A percentile compares a stretch with the other conserved stretches of the same genome.
These are phyloP conservation scores for Heliconius ethilla DNA, from an alignment of 2,888 invertebrate species.

Conservation along the genomic window DNA sequence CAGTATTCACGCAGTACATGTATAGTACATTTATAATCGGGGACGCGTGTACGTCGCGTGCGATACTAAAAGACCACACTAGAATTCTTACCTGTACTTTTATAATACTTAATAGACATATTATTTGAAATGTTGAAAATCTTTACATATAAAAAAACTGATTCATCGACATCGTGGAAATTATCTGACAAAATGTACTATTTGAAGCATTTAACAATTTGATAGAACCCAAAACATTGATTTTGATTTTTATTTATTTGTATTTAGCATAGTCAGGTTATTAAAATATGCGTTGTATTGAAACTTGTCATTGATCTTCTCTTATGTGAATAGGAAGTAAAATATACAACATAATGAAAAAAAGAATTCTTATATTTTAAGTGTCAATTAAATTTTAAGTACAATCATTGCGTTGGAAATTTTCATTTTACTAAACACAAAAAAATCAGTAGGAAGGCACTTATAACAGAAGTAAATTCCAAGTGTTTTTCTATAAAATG, in stretches of 20 bases:
- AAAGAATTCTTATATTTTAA: not conserved
- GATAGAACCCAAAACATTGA: no score
- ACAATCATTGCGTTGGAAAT: not conserved
- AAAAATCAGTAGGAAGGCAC: not conserved
- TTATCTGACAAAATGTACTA: no score
- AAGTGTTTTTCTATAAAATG: slow-evolving; percentile 5
- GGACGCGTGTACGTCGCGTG: slow-evolving; percentile 67
- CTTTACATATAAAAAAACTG: no score
- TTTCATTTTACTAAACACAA: not conserved
- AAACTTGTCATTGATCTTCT: not conserved
- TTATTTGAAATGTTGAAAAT: not conserved
- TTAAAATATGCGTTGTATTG: not conserved
- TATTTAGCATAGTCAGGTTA: not conserved
- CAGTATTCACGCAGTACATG: slow-evolving; percentile 24
- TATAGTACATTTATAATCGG: slow-evolving; percentile 48
- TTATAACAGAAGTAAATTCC: not conserved
- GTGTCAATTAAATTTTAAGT: not conserved
- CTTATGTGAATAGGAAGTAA: not conserved
- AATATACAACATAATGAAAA: not conserved
- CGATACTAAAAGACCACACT: slow-evolving; percentile 16
- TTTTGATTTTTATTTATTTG: no score
- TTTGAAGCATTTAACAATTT: no score
- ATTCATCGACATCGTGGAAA: no score
- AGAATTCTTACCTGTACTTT: slow-evolving; percentile 19
- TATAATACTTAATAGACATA: slow-evolving; percentile 1